A percentile compares a stretch with the other conserved stretches of the same genome.
phyloP scores from a whole-genome alignment of 2,113 vertebrate genomes.

The Clarias batrachus region DNA sequence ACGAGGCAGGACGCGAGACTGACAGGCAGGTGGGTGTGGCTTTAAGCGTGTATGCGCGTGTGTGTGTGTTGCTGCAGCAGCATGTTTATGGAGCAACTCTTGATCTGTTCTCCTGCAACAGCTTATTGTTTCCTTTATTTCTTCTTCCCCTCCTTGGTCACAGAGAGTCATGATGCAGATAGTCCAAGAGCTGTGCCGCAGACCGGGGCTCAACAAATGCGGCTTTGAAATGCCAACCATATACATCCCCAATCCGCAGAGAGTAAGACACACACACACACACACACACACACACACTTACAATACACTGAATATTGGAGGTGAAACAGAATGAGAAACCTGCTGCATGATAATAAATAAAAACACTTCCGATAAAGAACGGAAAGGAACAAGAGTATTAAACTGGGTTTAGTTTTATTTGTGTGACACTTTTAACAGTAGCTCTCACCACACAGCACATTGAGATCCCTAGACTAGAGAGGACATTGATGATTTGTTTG shows the following conservation, averaged over 20 bases:
- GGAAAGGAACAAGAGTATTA: background rate
- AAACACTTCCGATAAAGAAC: background rate
- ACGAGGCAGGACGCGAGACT: conserved; percentile 73
- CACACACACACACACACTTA: background rate
- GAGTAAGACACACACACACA: conserved; percentile 59
- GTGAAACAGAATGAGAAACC: background rate
- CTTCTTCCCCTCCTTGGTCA: background rate
- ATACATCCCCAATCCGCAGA: conserved; percentile 78
- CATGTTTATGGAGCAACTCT: background rate
- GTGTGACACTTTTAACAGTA: background rate
- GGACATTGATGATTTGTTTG: background rate
- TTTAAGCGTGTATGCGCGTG: background rate
- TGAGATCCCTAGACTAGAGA: background rate
- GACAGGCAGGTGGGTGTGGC: conserved; percentile 70
- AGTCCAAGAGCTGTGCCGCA: conserved; percentile 78
- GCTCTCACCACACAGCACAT: background rate
- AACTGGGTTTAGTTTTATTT: background rate
- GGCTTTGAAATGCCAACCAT: conserved; percentile 82
- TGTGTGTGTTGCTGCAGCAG: background rate
- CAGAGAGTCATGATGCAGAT: conserved; percentile 85
- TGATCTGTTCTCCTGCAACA: background rate
- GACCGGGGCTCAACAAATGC: conserved; percentile 80
- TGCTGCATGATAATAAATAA: background rate
- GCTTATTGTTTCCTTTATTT: background rate
- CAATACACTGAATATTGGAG: background rate